phyloP scores from a whole-genome alignment of 2,113 vertebrate genomes.

The Toxotes chatareus region DNA sequence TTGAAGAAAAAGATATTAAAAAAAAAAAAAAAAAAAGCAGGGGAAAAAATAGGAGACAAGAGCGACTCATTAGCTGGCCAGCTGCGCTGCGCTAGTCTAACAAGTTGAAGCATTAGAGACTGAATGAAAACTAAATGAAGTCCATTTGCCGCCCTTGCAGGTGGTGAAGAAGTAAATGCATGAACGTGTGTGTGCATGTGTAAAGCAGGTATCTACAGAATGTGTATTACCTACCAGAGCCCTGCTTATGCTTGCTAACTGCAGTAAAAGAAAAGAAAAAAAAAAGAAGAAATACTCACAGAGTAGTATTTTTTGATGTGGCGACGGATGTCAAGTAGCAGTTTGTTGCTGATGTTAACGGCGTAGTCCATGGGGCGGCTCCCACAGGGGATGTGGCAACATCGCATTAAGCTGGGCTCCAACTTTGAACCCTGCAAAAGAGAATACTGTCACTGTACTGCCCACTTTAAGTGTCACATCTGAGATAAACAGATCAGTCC shows the following conservation, averaged over 20 bases:
- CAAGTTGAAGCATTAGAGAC: conserved; percentile 28
- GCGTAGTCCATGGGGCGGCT: conserved; percentile 81
- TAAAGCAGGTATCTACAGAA: background rate
- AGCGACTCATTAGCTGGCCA: background rate
- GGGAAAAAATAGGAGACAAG: background rate
- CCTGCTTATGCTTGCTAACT: background rate
- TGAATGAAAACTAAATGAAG: conserved; percentile 58
- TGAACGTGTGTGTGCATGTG: background rate
- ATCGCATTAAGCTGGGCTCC: conserved; percentile 90
- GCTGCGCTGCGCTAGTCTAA: conserved; percentile 16
- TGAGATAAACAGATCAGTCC: background rate
- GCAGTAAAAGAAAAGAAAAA: conserved; percentile 3
- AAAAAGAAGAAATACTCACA: conserved; percentile 86
- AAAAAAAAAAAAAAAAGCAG: background rate
- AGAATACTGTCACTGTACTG: background rate
- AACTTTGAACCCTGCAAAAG: conserved; percentile 84
- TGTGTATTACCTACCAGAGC: background rate
- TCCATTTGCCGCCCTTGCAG: conserved; percentile 62
- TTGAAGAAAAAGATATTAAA: background rate
- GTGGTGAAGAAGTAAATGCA: conserved; percentile 14
- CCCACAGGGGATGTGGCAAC: conserved; percentile 89
- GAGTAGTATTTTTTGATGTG: conserved; percentile 91
- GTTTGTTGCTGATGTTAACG: conserved; percentile 90
- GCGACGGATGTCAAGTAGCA: conserved; percentile 91
- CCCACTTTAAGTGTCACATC: background rate